Evolutionary conservation across 2,888 invertebrate genomes (phyloP).

Genomic region (Thymelicus lineola): DNA sequence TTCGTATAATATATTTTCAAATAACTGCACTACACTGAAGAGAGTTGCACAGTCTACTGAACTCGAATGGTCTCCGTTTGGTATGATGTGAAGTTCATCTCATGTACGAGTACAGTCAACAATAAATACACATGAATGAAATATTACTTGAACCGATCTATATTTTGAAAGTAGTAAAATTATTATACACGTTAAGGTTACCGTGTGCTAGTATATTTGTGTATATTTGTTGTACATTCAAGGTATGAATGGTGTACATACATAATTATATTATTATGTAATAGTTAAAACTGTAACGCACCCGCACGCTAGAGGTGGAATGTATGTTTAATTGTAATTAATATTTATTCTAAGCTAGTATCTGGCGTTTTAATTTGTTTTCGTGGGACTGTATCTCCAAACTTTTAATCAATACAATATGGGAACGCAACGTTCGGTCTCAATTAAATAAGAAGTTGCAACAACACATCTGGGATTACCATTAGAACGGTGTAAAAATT

Average conservation of each 20-base stretch:
- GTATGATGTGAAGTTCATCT: background rate
- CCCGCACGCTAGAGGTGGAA: constrained; percentile 30
- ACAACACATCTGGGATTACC: too few species aligned
- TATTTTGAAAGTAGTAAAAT: too few species aligned
- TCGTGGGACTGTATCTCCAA: constrained; percentile 18
- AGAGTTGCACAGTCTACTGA: constrained; percentile 8
- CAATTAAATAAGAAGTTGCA: too few species aligned
- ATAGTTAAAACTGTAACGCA: constrained; percentile 36
- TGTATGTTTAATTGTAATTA: constrained; percentile 21
- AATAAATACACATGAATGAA: constrained; percentile 8
- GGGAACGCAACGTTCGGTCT: too few species aligned
- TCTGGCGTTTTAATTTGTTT: constrained; percentile 27
- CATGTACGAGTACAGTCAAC: constrained; percentile 15
- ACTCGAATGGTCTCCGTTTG: constrained; percentile 3
- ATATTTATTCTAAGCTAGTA: constrained; percentile 26
- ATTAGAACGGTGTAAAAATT: too few species aligned
- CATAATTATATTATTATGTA: too few species aligned
- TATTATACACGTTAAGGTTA: too few species aligned
- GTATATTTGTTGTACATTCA: constrained; percentile 33
- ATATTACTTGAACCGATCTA: too few species aligned
- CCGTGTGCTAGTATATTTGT: constrained; percentile 9
- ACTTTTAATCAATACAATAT: background rate
- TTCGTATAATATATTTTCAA: background rate
- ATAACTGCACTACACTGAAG: background rate
- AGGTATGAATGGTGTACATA: constrained; percentile 43